Evolutionary conservation across 1,140 invertebrate species (phyloP), one percentile per base, ranked within the genome.

Genomic region (Varroa destructor): DNA sequence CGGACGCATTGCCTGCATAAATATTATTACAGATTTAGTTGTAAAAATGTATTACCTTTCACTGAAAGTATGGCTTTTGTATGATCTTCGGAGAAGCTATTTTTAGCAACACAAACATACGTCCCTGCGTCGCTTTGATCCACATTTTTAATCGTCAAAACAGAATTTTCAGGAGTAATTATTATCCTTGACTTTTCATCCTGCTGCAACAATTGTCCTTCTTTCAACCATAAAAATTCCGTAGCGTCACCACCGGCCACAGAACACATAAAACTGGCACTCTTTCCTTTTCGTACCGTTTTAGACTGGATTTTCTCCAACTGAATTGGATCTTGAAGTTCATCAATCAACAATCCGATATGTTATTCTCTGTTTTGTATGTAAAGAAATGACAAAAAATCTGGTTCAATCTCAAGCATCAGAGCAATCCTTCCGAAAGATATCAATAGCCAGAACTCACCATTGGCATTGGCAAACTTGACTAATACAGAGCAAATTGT

Each of bases 251-350:
- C 61, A 40, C 12, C 61, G 12, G 46, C 8, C 61, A 67, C 61
- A 2, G 61, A 36, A 46, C 61, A 67, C 12, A 67, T 46, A 40
- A 67, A 67, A 37, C 46, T 67, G 1, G 40, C 61, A 36, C 40
- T 67, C 2, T 46, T 40, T 4, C 61, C 61, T 8, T 12, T 25
- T 40, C 46, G 40, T 3, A 46, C 61, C 12, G n/a, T 67, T 67
- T 67, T 67, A 1, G 10, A 37, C 37, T 67, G 61, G 8, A 67
- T 40, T 25, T 67, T 67, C 61, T 67, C 61, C 14, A 67, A 46
- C 40, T 67, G 61, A 43, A 67, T 67, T 37, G 61, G 61, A 36
- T 67, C 61, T 67, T 43, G 40, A 67, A 67, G 37, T 5, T 14
- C 8, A 51, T 51, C 3, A 3, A 51, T 5, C 46, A 51, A 51